Base-by-base conservation (phyloP, 2,113 vertebrate species). In the Mustelus asterias region DNA sequence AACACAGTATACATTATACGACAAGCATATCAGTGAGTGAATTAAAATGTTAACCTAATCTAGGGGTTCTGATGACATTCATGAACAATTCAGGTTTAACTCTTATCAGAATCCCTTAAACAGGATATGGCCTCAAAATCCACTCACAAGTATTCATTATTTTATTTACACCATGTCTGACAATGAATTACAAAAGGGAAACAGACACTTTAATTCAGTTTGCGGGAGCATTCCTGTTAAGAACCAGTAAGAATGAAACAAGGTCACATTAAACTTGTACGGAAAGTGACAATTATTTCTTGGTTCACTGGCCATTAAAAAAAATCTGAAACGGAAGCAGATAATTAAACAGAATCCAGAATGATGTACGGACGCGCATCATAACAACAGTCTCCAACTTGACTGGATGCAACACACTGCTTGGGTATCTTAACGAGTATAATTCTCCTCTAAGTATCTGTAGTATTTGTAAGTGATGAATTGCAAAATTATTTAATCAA, bases 191-290 rank as follows among this genome's bases (percentile, higher is more conserved):
- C 94, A 95, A 95, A 95, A 95, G 94, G 94, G 67, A 95, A 72
- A 95, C 67, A 95, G 94, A 70, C 94, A 95, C 69, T 72, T 95
- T 70, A 95, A 95, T 70, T 95, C 41, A 76, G 94, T 95, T 95
- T 54, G 44, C 48, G 94, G 94, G 94, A 54, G 24, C 41, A 72
- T 95, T 76, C 72, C 67, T 95, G 94, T 95, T 48, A 54, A 72
- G 67, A 67, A 95, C 67, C 94, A 95, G 69, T 76, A 72, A 54
- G 69, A 95, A 72, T 72, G n/a, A 95, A 95, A 76, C 65, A 95
- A 95, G 94, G 41, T 95, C 67, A 95, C 94, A 95, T 95, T 95
- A 26, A 95, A 95, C 44, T 95, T 95, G 94, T 72, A 95, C 94
- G 72, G 37, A 95, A 76, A 72, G 70, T 93, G 69, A 95, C 69